Evolutionary conservation across 2,113 vertebrate species (phyloP).

Genomic region (Elephantulus edwardii): DNA sequence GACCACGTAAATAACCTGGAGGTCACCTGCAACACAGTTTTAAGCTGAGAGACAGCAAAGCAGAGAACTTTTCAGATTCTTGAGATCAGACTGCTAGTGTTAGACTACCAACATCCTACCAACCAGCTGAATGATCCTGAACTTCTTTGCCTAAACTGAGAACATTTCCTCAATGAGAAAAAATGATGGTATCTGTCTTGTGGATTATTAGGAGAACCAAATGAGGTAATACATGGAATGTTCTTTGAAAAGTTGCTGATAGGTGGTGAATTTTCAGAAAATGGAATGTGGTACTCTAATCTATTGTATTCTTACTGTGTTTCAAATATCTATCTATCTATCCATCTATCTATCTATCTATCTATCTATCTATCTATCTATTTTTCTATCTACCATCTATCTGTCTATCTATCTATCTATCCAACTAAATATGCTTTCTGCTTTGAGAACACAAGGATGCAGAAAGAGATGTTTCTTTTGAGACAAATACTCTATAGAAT

Average conservation of each 20-base stretch:
- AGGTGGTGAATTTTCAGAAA: constrained; percentile 16
- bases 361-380: not conserved
- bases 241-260: constrained; percentile 34
- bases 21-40: not conserved
- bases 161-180: not conserved
- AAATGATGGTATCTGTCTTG: constrained; percentile 21
- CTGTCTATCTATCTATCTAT: not conserved
- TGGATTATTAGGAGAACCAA: not conserved
- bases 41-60: not conserved
- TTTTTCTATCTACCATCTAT: too few species aligned
- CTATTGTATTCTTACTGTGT: constrained; percentile 29
- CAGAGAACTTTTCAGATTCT: not conserved
- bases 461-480: constrained; percentile 13
- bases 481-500: not conserved
- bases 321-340: not conserved
- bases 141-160: constrained; percentile 19
- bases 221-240: constrained; percentile 7
- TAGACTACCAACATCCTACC: not conserved
- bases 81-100: not conserved
- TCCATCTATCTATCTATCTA: too few species aligned
- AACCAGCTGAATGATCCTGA: constrained; percentile 19
- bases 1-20: not conserved
- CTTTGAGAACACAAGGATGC: not conserved
- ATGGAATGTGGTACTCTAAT: not conserved
- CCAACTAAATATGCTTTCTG: constrained; percentile 6